These are phyloP conservation scores for Holothuria scabra DNA, from an alignment of 53 echinoderm and acorn worm genomes.

Conservation along the genomic window DNA sequence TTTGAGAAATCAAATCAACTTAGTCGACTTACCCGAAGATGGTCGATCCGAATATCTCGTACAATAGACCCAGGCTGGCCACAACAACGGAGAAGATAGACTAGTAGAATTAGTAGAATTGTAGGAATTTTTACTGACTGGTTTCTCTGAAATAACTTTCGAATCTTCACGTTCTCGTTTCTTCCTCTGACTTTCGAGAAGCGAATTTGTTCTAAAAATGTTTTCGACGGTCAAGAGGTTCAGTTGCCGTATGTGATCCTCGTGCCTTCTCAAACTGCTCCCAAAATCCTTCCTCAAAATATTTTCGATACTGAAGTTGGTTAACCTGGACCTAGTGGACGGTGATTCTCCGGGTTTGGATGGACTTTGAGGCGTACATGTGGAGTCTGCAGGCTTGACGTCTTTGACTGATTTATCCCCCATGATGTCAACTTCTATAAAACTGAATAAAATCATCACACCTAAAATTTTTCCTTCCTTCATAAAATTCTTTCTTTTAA, in stretches of 20 bases:
- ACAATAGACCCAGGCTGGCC: slow-evolving; percentile 99
- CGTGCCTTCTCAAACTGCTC: slow-evolving; percentile 33
- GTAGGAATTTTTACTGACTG: no score
- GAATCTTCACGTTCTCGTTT: background rate
- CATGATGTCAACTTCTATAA: no score
- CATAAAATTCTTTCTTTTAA: no score
- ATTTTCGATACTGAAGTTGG: slow-evolving; percentile 97
- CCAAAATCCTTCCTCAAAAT: slow-evolving; percentile 68
- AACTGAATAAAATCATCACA: no score
- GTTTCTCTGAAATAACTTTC: background rate
- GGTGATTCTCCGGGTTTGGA: background rate
- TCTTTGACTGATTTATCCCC: slow-evolving; percentile 1
- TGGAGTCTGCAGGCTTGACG: slow-evolving; percentile 10
- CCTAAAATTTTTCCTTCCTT: no score
- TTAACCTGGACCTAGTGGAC: slow-evolving; percentile 69
- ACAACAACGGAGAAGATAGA: slow-evolving; percentile 29
- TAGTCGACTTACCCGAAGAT: slow-evolving; percentile 80
- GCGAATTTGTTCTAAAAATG: slow-evolving; percentile 16
- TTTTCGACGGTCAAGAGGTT: slow-evolving; percentile 1
- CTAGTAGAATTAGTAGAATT: no score
- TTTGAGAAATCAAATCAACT: background rate
- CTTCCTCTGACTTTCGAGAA: slow-evolving; percentile 19
- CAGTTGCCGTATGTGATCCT: slow-evolving; percentile 12
- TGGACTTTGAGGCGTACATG: background rate
- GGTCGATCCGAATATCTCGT: slow-evolving; percentile 96